Percentiles rank a stretch among this genome's conserved stretches.
These are phyloP conservation scores for Stegana nigrithorax DNA, from an alignment of 2,888 invertebrate genomes.

Conservation along the genomic window DNA sequence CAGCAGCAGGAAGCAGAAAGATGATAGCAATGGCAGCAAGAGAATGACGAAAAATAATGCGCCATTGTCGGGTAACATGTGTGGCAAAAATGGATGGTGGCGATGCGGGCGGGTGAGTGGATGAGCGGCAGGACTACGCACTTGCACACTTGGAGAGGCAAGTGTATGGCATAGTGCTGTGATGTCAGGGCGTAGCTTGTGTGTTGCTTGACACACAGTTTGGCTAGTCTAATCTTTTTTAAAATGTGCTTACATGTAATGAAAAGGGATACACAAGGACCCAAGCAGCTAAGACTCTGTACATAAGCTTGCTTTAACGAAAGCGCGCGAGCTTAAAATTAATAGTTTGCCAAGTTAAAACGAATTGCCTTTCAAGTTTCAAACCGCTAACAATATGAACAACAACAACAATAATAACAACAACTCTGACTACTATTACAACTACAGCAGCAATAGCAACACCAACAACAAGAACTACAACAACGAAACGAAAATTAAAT, in stretches of 20 bases:
- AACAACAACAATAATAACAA: conserved; percentile 4
- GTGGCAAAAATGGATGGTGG: no score
- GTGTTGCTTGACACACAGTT: no score
- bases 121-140: no score
- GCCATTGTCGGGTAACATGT: conserved; percentile 12
- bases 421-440: no score
- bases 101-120: no score
- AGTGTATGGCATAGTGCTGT: no score
- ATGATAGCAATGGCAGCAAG: no score
- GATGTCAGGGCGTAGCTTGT: no score
- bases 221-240: not conserved
- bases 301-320: not conserved
- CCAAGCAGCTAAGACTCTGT: no score
- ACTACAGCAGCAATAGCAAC: no score
- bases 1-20: not conserved
- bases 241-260: not conserved
- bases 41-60: not conserved
- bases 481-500: no score
- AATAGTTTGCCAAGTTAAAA: conserved; percentile 66
- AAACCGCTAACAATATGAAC: conserved; percentile 63
- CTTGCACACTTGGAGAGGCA: no score
- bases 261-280: not conserved
- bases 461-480: not conserved
- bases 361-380: conserved; percentile 64
- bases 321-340: conserved; percentile 47